Evolutionary conservation across 2,888 invertebrate species (phyloP).

Genomic region (Drosophila formosana): DNA sequence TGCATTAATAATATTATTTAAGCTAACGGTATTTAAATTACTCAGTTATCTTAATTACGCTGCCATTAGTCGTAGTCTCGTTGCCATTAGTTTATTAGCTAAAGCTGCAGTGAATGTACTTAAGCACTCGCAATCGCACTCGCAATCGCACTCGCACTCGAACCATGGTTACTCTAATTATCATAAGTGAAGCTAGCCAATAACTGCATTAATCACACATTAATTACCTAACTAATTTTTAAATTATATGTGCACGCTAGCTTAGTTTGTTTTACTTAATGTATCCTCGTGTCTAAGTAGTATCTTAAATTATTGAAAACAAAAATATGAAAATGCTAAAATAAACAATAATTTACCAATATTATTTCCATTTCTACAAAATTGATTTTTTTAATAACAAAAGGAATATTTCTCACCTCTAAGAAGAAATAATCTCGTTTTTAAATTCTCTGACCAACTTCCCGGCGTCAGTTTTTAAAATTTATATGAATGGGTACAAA

Average conservation of each 20-base stretch:
- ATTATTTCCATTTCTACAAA: background rate
- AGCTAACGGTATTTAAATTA: conserved; percentile 29
- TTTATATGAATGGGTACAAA: no score
- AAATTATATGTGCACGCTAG: conserved; percentile 7
- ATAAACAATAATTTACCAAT: conserved; percentile 7
- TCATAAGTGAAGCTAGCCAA: conserved; percentile 36
- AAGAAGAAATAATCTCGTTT: no score
- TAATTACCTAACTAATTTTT: conserved; percentile 10
- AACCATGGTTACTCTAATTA: conserved; percentile 46
- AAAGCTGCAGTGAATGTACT: conserved; percentile 63
- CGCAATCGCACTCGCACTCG: conserved; percentile 20
- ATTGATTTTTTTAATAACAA: no score
- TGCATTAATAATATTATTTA: conserved; percentile 45
- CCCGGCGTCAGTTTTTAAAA: no score
- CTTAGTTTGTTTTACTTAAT: conserved; percentile 10
- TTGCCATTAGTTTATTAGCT: conserved; percentile 40
- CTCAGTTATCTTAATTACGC: conserved; percentile 42
- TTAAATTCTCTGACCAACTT: no score
- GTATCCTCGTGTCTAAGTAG: conserved; percentile 6
- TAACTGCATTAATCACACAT: conserved; percentile 20
- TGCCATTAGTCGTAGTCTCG: conserved; percentile 67
- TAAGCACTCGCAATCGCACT: conserved; percentile 55
- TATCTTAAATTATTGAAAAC: conserved; percentile 24
- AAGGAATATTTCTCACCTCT: no score
- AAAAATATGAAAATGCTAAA: conserved; percentile 4